Base-by-base conservation (phyloP, 2,888 invertebrate genomes). In the Melanostoma scalare region DNA sequence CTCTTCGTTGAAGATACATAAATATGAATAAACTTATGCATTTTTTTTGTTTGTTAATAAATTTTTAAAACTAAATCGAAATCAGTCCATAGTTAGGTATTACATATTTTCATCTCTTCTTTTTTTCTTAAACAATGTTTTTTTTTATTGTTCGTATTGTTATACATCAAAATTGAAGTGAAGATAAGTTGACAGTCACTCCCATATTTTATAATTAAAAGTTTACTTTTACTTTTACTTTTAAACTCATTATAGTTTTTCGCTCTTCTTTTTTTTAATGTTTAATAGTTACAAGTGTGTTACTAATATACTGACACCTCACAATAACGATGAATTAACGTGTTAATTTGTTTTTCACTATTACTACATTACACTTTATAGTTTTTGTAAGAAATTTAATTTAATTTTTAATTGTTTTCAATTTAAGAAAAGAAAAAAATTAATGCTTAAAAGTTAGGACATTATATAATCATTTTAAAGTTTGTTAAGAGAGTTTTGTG, bases 51-150 rank as follows among this genome's bases (percentile, higher is more conserved):
- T 42, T 38, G 55, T 71, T 58, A 3, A 9, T 67, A 60, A 33
- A 55, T 44, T 53, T 67, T 71, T 82, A 61, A 69, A 85, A 85
- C 77, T 85, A 85, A 85, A 85, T 85, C 77, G 85, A 86, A 86
- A 86, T 86, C 86, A 86, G 86, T 86, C 86, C 85, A 86, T 85
- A 85, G 79, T 82, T 74, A 86, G 77, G 68, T 82, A 52, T 69
- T 75, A 68, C 61, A 60, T 42, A n/a, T 60, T 44, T 44, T 60
- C 0, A 20, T 44, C 4, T 38, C 38, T 36, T 10, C 38, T 68
- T 61, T 67, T 8, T 50, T 69, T 63, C 5, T 73, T 46, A 63
- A 68, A 76, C 33, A 3, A 52, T 50, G 33, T 56, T 38, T 4
- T 60, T 61, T 44, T 0, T n/a, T 33, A 0, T 38, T 9, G 40